These are phyloP conservation scores for Frieseomelitta varia DNA, from an alignment of 1,140 invertebrate genomes.

Conservation along the genomic window DNA sequence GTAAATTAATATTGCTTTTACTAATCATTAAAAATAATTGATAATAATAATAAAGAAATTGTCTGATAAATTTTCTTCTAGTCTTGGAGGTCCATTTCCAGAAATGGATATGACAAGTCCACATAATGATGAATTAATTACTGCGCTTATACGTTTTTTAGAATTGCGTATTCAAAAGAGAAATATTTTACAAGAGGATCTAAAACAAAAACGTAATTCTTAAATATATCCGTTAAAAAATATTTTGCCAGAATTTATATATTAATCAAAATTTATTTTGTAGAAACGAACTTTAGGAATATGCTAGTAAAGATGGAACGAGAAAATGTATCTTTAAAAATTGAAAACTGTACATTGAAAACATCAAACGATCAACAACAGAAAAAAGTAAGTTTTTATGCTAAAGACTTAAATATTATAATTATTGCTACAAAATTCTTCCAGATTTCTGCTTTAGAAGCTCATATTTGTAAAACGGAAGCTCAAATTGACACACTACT, in stretches of 20 bases:
- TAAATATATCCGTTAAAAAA: not conserved
- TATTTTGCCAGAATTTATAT: conserved; percentile 28
- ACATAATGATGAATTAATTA: conserved; percentile 85
- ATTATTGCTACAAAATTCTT: conserved; percentile 23
- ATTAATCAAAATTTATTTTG: conserved; percentile 43
- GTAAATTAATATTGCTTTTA: conserved; percentile 49
- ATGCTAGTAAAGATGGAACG: conserved; percentile 86
- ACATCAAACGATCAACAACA: conserved; percentile 85
- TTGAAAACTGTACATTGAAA: conserved; percentile 85
- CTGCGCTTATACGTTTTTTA: conserved; percentile 86
- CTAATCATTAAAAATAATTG: not conserved
- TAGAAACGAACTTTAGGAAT: conserved; percentile 85
- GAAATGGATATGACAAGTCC: conserved; percentile 85
- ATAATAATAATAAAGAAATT: not conserved
- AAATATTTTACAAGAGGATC: conserved; percentile 80
- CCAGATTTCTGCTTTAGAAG: conserved; percentile 80
- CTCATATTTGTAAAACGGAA: conserved; percentile 77
- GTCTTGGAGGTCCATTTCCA: conserved; percentile 84
- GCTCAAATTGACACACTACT: conserved; percentile 77
- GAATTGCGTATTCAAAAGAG: conserved; percentile 86
- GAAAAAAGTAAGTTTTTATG: conserved; percentile 75
- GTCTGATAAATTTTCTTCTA: conserved; percentile 41
- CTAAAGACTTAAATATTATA: conserved; percentile 12
- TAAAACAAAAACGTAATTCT: conserved; percentile 79
- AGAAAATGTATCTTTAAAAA: conserved; percentile 85